Evolutionary conservation across 2,888 invertebrate genomes (phyloP).

Genomic region (Drosophila infuscata): DNA sequence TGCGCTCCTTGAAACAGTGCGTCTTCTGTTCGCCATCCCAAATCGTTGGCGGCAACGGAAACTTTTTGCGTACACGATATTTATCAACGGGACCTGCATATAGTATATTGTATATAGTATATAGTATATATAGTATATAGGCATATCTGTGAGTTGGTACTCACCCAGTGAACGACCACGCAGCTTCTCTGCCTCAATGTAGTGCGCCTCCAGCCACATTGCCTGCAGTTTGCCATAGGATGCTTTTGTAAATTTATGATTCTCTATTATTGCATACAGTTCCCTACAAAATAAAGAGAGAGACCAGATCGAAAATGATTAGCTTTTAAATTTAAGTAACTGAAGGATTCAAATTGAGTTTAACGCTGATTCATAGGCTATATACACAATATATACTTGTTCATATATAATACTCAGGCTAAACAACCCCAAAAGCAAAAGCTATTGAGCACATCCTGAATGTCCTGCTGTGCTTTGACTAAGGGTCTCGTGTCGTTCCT

Average conservation of each 20-base stretch:
- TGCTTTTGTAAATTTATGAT: conserved; percentile 94
- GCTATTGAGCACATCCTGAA: background rate
- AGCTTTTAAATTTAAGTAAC: background rate
- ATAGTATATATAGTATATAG: background rate
- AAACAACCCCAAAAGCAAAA: conserved; percentile 35
- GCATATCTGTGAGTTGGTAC: conserved; percentile 23
- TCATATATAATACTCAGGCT: background rate
- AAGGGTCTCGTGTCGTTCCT: conserved; percentile 35
- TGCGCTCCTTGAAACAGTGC: conserved; percentile 98
- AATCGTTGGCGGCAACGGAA: conserved; percentile 95
- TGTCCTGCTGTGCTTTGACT: conserved; percentile 48
- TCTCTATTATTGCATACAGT: conserved; percentile 94
- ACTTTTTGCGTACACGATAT: conserved; percentile 96
- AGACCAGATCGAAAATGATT: background rate
- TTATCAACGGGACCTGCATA: conserved; percentile 93
- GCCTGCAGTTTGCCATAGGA: conserved; percentile 95
- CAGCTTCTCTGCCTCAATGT: conserved; percentile 96
- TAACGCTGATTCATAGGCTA: background rate
- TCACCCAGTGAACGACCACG: conserved; percentile 93
- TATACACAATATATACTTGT: background rate
- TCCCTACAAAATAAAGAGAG: conserved; percentile 86
- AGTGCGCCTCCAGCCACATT: conserved; percentile 98
- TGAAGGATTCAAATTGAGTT: background rate
- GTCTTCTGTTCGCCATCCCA: conserved; percentile 99
- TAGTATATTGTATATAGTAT: background rate